Base-by-base conservation (phyloP, 1,140 invertebrate genomes). In the Aphaenogaster floridana region DNA sequence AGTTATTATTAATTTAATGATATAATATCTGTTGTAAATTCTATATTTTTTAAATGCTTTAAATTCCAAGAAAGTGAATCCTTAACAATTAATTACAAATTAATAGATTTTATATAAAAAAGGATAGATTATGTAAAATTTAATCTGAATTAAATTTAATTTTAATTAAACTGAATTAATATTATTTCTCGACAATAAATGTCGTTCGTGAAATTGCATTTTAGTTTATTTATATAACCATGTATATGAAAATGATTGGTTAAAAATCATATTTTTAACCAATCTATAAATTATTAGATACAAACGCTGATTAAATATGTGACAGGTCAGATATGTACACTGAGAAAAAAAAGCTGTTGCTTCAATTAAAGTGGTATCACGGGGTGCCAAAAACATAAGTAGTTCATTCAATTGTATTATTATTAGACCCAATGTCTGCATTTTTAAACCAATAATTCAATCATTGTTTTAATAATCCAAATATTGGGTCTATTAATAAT, bases 1-100 rank as follows among this genome's bases (percentile, higher is more conserved):
- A 84, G 11, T 63, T 34, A 39, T 84, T 69, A 68, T 45, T 72
- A 48, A 36, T 83, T 74, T 13, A 17, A 52, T 50, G 17, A 36
- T 17, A 9, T 64, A 39, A 21, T 50, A 50, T 79, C 11, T 64
- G 15, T n/a, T 17, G 5, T 78, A 50, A 78, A 63, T 34, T 36
- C 17, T 21, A 0, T 45, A 34, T 17, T 63, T 63, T 48, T 42
- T 54, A 3, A 59, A 77, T 61, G 5, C 21, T 64, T 78, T 48
- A 8, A 7, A 9, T 36, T 77, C 4, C 13, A 9, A 77, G 13
- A 21, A 74, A 76, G 21, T 36, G 2, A 7, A 13, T 3, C 15
- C 17, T 54, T 36, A 54, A 57, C 17, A 54, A 39, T 71, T 39
- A 21, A 57, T 74, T 57, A 39, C 8, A 8, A 74, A 74, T 74